These are phyloP conservation scores for Ornithoptera alexandrae DNA, from an alignment of 2,888 invertebrate species.

Conservation along the genomic window DNA sequence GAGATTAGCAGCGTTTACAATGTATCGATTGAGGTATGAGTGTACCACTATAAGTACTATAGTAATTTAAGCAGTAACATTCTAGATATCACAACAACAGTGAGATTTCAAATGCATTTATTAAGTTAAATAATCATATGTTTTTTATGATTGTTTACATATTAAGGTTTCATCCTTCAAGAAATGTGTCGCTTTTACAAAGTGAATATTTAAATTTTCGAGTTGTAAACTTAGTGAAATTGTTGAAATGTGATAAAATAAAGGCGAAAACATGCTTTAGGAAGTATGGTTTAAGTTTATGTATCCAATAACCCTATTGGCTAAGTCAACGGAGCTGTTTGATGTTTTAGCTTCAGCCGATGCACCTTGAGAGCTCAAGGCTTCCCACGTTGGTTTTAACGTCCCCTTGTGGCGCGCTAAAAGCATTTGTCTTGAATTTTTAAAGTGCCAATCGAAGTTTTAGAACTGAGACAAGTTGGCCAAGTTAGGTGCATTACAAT, in stretches of 20 bases:
- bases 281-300: conserved; percentile 45
- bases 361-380: conserved; percentile 51
- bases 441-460: conserved; percentile 70
- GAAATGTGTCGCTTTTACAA: background rate
- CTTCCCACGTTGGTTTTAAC: conserved; percentile 67
- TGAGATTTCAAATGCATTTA: background rate
- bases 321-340: conserved; percentile 62
- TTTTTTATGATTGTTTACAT: background rate
- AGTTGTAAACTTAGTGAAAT: conserved; percentile 1
- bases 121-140: background rate
- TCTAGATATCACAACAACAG: background rate
- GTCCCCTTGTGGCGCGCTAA: conserved; percentile 54
- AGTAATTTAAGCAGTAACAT: background rate
- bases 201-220: background rate
- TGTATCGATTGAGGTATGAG: background rate
- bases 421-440: conserved; percentile 75
- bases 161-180: background rate
- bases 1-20: conserved; percentile 11
- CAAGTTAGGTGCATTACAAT: conserved; percentile 34
- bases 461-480: conserved; percentile 44
- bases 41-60: background rate
- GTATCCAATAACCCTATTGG: conserved; percentile 59
- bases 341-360: conserved; percentile 49
- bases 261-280: conserved; percentile 19
- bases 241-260: conserved; percentile 13